Conservation (phyloP, 2,888 invertebrate species). For the Sminthurides aquaticus region DNA sequence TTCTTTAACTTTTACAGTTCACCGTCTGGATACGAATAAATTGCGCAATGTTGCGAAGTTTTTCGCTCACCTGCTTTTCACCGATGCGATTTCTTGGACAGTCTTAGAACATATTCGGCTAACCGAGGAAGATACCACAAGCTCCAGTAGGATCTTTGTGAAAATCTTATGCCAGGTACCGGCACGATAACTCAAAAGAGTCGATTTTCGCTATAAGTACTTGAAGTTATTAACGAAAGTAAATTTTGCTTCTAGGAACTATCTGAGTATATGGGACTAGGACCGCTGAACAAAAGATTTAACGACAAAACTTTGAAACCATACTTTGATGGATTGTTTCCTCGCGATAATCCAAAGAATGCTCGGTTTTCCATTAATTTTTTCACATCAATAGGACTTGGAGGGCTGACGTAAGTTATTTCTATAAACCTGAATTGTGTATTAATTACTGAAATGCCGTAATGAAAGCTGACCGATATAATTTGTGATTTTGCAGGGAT, state of each 20-base stretch:
- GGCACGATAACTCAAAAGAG: neutral
- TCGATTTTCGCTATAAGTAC: neutral
- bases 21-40: conserved; percentile 90
- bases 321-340: conserved; percentile 86
- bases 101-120: conserved; percentile 79
- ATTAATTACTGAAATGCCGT: neutral
- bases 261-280: conserved; percentile 90
- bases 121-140: conserved; percentile 95
- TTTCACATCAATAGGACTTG: conserved; percentile 93
- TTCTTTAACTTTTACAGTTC: conserved; percentile 51
- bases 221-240: no score
- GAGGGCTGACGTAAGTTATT: conserved; percentile 71
- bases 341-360: conserved; percentile 90
- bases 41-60: conserved; percentile 93
- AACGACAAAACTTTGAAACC: conserved; percentile 80
- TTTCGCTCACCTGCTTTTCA: conserved; percentile 89
- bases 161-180: conserved; percentile 82
- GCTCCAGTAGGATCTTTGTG: conserved; percentile 93
- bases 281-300: conserved; percentile 79
- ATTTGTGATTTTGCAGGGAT: conserved; percentile 52
- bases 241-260: conserved; percentile 58
- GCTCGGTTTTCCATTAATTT: conserved; percentile 97
- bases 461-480: conserved; percentile 4
- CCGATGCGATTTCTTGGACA: conserved; percentile 96
- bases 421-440: conserved; percentile 7